Conservation (phyloP, 2,797 vertebrate genomes). For the Dryobates pubescens region DNA sequence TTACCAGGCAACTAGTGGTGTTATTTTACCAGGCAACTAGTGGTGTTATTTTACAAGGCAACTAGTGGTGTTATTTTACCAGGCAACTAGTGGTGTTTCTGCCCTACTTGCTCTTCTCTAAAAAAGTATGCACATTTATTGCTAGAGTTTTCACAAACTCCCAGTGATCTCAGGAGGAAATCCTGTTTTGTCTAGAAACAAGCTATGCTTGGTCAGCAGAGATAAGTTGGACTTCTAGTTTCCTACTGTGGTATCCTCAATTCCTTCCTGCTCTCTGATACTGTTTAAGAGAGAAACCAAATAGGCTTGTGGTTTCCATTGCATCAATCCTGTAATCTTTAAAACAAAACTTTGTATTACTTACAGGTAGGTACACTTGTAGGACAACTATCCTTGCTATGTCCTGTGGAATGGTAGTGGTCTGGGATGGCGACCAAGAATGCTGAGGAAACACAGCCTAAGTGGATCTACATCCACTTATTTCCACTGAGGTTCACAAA, state of each 20-base stretch:
- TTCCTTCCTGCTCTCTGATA: not conserved
- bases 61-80: not conserved
- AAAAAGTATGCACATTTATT: not conserved
- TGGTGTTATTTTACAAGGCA: not conserved
- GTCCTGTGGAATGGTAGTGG: not conserved
- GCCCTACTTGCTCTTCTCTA: not conserved
- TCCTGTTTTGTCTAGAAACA: not conserved
- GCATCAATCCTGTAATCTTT: not conserved
- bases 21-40: not conserved
- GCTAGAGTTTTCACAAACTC: not conserved
- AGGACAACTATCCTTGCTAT: not conserved
- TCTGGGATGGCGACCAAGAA: not conserved
- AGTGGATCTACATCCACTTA: not conserved
- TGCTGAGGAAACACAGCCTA: not conserved
- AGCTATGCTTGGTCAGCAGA: not conserved
- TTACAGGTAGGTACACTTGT: not conserved
- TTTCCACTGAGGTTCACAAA: not conserved
- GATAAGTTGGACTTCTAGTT: not conserved
- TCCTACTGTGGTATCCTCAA: not conserved
- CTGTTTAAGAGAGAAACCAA: not conserved
- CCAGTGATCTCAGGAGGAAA: not conserved
- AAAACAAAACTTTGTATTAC: not conserved
- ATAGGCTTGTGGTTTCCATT: not conserved
- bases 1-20: not conserved
- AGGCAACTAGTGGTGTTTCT: not conserved